Percentiles rank a stretch among this genome's conserved stretches.
Conservation (phyloP, 2,888 invertebrate genomes). For the Apamea crenata region DNA sequence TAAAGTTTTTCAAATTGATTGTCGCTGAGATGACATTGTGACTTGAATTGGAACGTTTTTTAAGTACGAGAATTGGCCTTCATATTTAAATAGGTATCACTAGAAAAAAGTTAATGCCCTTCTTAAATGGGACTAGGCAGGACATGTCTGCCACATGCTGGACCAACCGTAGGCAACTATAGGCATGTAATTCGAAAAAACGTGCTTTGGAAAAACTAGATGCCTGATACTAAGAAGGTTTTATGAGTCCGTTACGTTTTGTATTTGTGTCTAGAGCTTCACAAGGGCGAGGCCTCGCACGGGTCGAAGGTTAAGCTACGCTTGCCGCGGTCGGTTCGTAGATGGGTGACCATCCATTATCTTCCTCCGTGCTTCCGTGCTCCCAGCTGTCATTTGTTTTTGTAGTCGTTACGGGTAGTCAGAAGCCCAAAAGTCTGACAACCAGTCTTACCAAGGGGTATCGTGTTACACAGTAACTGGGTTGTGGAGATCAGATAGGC, state of each 20-base stretch:
- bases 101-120: neutral
- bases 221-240: neutral
- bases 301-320: too few relatives aligned
- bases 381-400: neutral
- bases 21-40: too few relatives aligned
- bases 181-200: too few relatives aligned
- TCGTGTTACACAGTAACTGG: neutral
- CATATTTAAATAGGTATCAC: neutral
- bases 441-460: neutral
- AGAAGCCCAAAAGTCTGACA: neutral
- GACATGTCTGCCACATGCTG: neutral
- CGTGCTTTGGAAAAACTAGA: neutral
- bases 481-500: neutral
- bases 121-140: neutral
- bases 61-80: too few relatives aligned
- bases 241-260: neutral
- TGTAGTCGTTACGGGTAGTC: neutral
- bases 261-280: neutral
- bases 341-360: too few relatives aligned
- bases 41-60: too few relatives aligned
- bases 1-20: too few relatives aligned
- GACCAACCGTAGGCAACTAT: neutral
- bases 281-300: too few relatives aligned
- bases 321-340: too few relatives aligned
- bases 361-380: too few relatives aligned